A percentile compares a stretch with the other conserved stretches of the same genome.
These are phyloP conservation scores for Lomographa bimaculata DNA, from an alignment of 2,888 invertebrate genomes.

Conservation along the genomic window DNA sequence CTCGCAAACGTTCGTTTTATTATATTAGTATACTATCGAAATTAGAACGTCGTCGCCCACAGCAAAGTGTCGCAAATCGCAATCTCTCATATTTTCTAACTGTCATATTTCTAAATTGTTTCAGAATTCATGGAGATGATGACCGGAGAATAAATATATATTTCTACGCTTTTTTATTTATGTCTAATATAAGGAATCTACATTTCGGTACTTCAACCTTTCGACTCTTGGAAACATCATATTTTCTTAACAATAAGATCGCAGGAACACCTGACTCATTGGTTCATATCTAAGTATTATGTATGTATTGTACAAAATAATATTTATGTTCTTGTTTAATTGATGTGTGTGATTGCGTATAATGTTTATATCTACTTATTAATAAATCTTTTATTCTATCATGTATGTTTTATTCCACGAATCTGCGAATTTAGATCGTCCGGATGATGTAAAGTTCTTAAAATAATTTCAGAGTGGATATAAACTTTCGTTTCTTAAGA, in stretches of 20 bases:
- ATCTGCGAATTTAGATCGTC: conserved; percentile 35
- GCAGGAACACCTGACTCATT: conserved; percentile 51
- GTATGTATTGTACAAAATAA: conserved; percentile 79
- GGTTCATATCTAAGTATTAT: conserved; percentile 67
- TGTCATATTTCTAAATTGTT: conserved; percentile 63
- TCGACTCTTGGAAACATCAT: conserved; percentile 67
- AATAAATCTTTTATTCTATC: conserved; percentile 80
- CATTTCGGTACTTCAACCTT: conserved; percentile 70
- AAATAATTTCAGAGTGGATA: conserved; percentile 52
- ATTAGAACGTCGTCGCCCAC: too few species aligned
- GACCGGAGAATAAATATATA: conserved; percentile 91
- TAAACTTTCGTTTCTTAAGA: conserved; percentile 57
- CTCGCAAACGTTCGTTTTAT: too few species aligned
- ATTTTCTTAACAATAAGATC: conserved; percentile 48
- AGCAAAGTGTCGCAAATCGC: conserved; percentile 4
- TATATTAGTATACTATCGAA: too few species aligned
- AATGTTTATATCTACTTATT: conserved; percentile 80
- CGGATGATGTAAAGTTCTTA: conserved; percentile 42
- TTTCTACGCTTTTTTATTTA: conserved; percentile 62
- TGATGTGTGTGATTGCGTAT: conserved; percentile 78
- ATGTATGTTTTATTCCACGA: conserved; percentile 20
- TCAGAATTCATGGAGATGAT: conserved; percentile 98
- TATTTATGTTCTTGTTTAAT: conserved; percentile 62
- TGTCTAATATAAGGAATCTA: conserved; percentile 67
- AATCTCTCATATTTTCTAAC: conserved; percentile 19